phyloP scores from a whole-genome alignment of 2,113 vertebrate species.

The Osmerus eperlanus region DNA sequence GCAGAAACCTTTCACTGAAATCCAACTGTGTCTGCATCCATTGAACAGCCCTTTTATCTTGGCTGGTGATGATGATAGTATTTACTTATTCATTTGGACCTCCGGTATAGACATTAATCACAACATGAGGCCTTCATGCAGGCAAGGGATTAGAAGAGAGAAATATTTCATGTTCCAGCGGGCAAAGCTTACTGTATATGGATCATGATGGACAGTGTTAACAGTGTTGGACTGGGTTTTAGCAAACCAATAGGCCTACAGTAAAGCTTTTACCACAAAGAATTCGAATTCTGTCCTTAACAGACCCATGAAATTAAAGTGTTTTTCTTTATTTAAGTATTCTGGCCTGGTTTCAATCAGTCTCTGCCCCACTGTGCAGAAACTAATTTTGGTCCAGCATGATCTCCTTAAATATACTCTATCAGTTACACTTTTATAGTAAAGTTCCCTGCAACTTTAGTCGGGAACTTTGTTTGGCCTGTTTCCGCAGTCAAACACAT shows the following conservation, averaged over 20 bases:
- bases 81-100: constrained; percentile 7
- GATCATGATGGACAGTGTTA: constrained; percentile 16
- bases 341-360: constrained; percentile 10
- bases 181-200: neutral
- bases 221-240: neutral
- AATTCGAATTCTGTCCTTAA: constrained; percentile 1
- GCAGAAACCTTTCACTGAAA: constrained; percentile 46
- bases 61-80: constrained; percentile 41
- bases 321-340: constrained; percentile 5
- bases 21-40: constrained; percentile 44
- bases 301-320: constrained; percentile 10
- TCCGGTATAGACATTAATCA: constrained; percentile 32
- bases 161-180: no score
- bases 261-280: constrained; percentile 12
- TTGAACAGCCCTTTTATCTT: constrained; percentile 36
- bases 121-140: constrained; percentile 15
- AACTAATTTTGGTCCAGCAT: constrained; percentile 3
- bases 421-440: constrained; percentile 13
- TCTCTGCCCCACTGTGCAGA: neutral
- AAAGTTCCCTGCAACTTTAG: constrained; percentile 18
- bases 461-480: constrained; percentile 16
- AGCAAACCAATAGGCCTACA: neutral
- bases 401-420: constrained; percentile 31
- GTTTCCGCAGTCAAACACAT: neutral
- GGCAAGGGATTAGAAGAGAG: no score